phyloP scores from a whole-genome alignment of 2,888 invertebrate genomes.

The Aphidius colemani region DNA sequence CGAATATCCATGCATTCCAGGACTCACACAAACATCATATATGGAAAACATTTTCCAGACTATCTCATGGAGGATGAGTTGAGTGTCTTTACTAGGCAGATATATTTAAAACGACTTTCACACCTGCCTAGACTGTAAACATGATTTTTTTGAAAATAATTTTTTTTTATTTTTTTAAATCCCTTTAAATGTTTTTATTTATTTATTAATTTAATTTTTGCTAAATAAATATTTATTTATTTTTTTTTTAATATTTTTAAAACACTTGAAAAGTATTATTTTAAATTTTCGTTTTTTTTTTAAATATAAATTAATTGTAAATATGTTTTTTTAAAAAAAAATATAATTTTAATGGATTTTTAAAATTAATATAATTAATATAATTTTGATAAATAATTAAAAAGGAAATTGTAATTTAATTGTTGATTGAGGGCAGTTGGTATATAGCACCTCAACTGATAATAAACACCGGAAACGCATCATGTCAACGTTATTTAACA shows the following conservation, averaged over 20 bases:
- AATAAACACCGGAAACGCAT: constrained; percentile 56
- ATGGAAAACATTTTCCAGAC: constrained; percentile 1
- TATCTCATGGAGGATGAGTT: neutral
- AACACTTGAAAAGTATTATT: no score
- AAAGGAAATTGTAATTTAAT: constrained; percentile 9
- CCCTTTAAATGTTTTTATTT: neutral
- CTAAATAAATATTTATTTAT: neutral
- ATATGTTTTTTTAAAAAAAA: neutral
- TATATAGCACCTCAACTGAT: constrained; percentile 35
- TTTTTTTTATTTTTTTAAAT: neutral
- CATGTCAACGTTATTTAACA: constrained; percentile 51
- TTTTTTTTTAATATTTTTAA: no score
- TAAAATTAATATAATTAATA: neutral
- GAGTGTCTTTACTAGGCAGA: neutral
- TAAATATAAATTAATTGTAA: neutral
- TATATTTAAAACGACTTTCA: neutral
- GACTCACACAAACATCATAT: constrained; percentile 28
- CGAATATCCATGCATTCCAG: constrained; percentile 34
- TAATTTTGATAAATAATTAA: neutral
- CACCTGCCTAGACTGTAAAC: neutral
- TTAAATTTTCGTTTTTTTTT: neutral
- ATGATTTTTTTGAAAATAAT: no score
- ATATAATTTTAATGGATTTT: no score
- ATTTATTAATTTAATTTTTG: neutral
- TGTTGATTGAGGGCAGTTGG: constrained; percentile 1